Conservation (phyloP, 2,797 vertebrate species). For the Diplodus sargus region DNA sequence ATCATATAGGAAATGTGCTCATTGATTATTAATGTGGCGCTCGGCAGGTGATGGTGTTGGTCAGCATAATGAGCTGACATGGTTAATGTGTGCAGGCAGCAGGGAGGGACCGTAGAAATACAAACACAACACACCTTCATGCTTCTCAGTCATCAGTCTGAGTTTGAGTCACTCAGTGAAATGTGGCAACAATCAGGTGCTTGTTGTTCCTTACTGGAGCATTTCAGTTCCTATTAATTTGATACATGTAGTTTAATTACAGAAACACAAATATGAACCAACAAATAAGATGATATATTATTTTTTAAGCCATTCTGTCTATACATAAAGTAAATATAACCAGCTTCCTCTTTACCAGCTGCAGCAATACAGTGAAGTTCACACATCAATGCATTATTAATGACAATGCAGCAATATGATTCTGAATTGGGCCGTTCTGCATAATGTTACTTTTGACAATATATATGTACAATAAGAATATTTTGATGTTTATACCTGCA, state of each 20-base stretch:
- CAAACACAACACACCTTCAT: background rate
- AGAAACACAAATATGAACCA: no score
- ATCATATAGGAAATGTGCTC: background rate
- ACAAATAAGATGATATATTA: no score
- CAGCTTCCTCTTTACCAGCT: no score
- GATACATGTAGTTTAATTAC: no score
- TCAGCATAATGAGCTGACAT: background rate
- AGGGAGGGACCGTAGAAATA: background rate
- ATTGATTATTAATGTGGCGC: slow-evolving; percentile 28
- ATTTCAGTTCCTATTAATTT: background rate
- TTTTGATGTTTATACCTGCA: background rate
- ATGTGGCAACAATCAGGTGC: background rate
- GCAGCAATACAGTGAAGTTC: background rate
- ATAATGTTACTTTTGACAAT: background rate
- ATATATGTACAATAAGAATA: no score
- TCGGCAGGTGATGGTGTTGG: background rate
- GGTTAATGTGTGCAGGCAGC: background rate
- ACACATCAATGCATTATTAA: background rate
- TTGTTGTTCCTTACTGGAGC: background rate
- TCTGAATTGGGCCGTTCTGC: background rate
- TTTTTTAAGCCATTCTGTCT: no score
- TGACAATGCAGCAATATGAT: background rate
- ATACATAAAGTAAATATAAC: background rate
- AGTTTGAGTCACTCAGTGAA: background rate
- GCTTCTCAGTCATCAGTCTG: no score